Conservation (phyloP, 1,140 invertebrate species). For the Diorhabda elongata region DNA sequence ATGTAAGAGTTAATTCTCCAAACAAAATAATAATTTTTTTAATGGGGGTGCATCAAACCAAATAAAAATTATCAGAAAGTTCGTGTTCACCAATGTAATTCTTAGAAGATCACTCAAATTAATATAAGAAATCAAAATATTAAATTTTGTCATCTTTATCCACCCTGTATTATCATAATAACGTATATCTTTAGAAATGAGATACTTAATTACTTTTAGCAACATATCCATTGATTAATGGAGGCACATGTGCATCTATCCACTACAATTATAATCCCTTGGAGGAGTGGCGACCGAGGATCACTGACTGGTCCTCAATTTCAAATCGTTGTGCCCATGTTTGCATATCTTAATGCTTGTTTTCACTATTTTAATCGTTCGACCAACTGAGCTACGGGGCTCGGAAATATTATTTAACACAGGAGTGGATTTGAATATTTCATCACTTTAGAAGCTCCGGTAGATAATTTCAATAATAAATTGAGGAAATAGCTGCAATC, state of each 20-base stretch:
- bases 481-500: too few relatives aligned
- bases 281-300: background rate
- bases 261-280: slow-evolving; percentile 7
- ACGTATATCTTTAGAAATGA: background rate
- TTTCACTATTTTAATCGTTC: slow-evolving; percentile 17
- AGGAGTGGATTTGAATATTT: background rate
- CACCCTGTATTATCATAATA: background rate
- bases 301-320: background rate
- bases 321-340: slow-evolving; percentile 1
- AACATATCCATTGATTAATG: slow-evolving; percentile 10
- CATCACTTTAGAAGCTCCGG: too few relatives aligned
- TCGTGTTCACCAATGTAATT: too few relatives aligned
- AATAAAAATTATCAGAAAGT: too few relatives aligned
- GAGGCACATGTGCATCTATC: slow-evolving; percentile 11
- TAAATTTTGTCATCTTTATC: too few relatives aligned
- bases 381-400: background rate
- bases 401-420: background rate
- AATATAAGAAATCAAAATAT: too few relatives aligned
- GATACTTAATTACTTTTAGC: slow-evolving; percentile 10
- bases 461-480: too few relatives aligned
- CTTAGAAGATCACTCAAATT: too few relatives aligned
- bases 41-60: too few relatives aligned
- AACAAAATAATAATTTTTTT: too few relatives aligned
- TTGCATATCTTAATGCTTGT: slow-evolving; percentile 17
- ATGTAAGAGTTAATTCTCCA: too few relatives aligned